These are phyloP conservation scores for Emydoidea blandingii DNA, from an alignment of 2,797 vertebrate genomes.

Conservation along the genomic window DNA sequence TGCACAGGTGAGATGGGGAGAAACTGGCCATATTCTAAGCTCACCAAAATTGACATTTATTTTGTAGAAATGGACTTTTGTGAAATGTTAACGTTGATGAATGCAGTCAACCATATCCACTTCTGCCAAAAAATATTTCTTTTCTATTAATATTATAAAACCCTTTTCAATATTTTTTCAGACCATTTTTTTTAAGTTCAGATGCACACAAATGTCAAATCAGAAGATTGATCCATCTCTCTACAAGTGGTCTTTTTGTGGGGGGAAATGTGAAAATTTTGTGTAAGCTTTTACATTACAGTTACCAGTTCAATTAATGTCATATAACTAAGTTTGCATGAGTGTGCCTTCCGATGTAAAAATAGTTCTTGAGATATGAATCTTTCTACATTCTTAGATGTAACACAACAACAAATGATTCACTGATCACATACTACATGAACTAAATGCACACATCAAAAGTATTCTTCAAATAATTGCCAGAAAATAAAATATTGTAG, in stretches of 20 bases:
- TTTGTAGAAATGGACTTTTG: background rate
- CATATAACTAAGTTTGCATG: background rate
- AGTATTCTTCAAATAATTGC: slow-evolving; percentile 57
- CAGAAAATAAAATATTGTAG: slow-evolving; percentile 66
- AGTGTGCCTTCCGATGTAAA: background rate
- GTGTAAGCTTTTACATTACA: background rate
- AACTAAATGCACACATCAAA: slow-evolving; percentile 29
- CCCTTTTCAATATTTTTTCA: background rate
- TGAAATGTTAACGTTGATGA: background rate
- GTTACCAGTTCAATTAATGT: background rate
- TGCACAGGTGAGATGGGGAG: background rate
- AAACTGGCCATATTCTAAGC: background rate
- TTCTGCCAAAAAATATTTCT: background rate
- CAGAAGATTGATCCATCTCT: background rate
- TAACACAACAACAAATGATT: slow-evolving; percentile 36
- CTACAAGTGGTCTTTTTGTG: background rate
- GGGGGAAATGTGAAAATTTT: background rate
- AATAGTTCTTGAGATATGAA: background rate
- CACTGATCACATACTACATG: slow-evolving; percentile 44
- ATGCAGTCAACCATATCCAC: background rate
- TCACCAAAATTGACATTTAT: background rate
- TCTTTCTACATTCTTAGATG: background rate
- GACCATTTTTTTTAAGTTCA: background rate
- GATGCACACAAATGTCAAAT: background rate
- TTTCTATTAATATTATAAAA: background rate